A percentile compares a stretch with the other conserved stretches of the same genome.
Evolutionary conservation across 2,888 invertebrate genomes (phyloP).

Genomic region (Andrena haemorrhoa): DNA sequence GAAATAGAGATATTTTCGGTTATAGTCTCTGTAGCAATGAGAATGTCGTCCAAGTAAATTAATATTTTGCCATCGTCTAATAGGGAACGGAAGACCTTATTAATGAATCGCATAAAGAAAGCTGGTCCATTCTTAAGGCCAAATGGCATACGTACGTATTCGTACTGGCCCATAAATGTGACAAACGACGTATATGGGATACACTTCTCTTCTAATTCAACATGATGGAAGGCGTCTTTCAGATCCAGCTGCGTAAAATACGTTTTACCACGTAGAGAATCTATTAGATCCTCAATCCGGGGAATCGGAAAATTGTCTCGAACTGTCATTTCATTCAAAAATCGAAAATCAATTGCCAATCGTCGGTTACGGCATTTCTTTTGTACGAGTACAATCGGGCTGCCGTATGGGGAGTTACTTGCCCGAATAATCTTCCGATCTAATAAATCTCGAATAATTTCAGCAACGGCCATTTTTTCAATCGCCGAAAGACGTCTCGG

Average conservation of each 20-base stretch:
- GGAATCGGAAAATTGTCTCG: slow-evolving; percentile 3
- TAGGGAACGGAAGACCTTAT: background rate
- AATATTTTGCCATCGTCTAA: slow-evolving; percentile 10
- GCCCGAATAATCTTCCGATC: slow-evolving; percentile 3
- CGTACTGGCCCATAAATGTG: slow-evolving; percentile 15
- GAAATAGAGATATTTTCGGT: slow-evolving; percentile 38
- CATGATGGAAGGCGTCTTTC: slow-evolving; percentile 12
- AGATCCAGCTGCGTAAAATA: slow-evolving; percentile 27
- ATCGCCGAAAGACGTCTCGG: too few relatives aligned
- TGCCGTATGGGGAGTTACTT: slow-evolving; percentile 6
- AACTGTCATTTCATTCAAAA: slow-evolving; percentile 4
- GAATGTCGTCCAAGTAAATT: slow-evolving; percentile 5
- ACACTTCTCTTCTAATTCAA: slow-evolving; percentile 1
- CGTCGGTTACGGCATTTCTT: background rate
- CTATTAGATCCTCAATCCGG: slow-evolving; percentile 1
- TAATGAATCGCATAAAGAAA: slow-evolving; percentile 14
- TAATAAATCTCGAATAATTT: too few relatives aligned
- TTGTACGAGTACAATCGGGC: background rate
- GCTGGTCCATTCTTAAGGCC: background rate
- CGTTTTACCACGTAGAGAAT: background rate
- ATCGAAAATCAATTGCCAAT: slow-evolving; percentile 16
- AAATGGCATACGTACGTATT: slow-evolving; percentile 11
- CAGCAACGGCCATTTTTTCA: too few relatives aligned
- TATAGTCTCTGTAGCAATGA: slow-evolving; percentile 18
- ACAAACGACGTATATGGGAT: background rate